Percentiles rank a stretch among this genome's conserved stretches.
Evolutionary conservation across 2,888 invertebrate species (phyloP).

Genomic region (Sipha maydis): DNA sequence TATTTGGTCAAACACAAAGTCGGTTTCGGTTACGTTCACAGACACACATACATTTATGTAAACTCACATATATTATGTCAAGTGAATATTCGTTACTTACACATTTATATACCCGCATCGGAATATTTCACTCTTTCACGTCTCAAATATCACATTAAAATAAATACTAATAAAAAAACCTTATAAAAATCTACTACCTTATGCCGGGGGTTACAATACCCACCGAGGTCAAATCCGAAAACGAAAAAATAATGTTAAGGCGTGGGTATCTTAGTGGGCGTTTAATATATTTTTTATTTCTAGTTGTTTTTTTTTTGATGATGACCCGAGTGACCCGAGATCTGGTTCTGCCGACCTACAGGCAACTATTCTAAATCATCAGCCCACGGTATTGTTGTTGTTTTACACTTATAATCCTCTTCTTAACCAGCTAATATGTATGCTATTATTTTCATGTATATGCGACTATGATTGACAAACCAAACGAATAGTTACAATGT

Average conservation of each 20-base stretch:
- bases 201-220: slow-evolving; percentile 19
- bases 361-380: slow-evolving; percentile 39
- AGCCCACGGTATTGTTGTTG: slow-evolving; percentile 34
- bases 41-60: neutral
- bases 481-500: neutral
- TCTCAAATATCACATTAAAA: neutral
- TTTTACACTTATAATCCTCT: slow-evolving; percentile 8
- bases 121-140: neutral
- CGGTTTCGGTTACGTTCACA: slow-evolving; percentile 38
- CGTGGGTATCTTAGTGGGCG: slow-evolving; percentile 54
- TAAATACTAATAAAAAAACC: neutral
- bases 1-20: slow-evolving; percentile 30
- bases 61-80: neutral
- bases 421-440: neutral
- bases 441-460: neutral
- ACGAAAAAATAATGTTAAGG: slow-evolving; percentile 31
- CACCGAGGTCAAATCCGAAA: slow-evolving; percentile 50
- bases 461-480: neutral
- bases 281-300: slow-evolving; percentile 27
- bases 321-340: slow-evolving; percentile 57
- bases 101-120: slow-evolving; percentile 6
- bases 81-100: slow-evolving; percentile 15
- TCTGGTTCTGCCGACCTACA: slow-evolving; percentile 58
- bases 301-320: slow-evolving; percentile 24
- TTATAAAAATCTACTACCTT: slow-evolving; percentile 13